Evolutionary conservation across 2,888 invertebrate species (phyloP).

Genomic region (Cheiracanthium punctorium): DNA sequence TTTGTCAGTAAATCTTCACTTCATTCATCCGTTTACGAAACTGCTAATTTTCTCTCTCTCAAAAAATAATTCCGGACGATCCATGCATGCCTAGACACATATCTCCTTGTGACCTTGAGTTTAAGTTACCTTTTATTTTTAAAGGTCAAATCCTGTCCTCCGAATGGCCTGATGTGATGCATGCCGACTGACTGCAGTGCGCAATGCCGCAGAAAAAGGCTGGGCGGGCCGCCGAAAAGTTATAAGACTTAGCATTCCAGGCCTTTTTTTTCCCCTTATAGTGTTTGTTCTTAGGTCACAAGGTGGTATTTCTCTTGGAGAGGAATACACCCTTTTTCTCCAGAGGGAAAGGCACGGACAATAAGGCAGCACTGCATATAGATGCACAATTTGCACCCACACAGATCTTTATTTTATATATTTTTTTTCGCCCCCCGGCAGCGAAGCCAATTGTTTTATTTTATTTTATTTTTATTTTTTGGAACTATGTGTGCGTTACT

Average conservation of each 20-base stretch:
- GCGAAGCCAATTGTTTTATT: background rate
- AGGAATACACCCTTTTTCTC: constrained; percentile 20
- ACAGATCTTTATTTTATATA: background rate
- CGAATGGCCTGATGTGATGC: background rate
- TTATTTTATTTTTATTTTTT: background rate
- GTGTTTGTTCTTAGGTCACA: constrained; percentile 21
- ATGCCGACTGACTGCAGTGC: too few relatives aligned
- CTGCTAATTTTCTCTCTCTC: too few relatives aligned
- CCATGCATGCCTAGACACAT: too few relatives aligned
- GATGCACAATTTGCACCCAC: constrained; percentile 50
- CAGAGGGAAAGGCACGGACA: background rate
- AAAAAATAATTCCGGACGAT: too few relatives aligned
- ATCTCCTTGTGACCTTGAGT: too few relatives aligned
- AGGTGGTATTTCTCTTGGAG: background rate
- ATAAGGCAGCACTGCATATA: constrained; percentile 35
- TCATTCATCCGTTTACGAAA: too few relatives aligned
- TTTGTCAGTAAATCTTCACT: too few relatives aligned
- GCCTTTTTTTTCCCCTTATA: background rate
- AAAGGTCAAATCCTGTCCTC: background rate
- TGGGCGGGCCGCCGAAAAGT: constrained; percentile 6
- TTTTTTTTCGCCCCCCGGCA: background rate
- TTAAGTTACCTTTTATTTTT: too few relatives aligned
- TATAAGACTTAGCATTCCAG: background rate
- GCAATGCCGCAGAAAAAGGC: background rate
- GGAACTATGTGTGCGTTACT: background rate